Evolutionary conservation across 2,888 invertebrate genomes (phyloP).

Genomic region (Lasioglossum calceatum): DNA sequence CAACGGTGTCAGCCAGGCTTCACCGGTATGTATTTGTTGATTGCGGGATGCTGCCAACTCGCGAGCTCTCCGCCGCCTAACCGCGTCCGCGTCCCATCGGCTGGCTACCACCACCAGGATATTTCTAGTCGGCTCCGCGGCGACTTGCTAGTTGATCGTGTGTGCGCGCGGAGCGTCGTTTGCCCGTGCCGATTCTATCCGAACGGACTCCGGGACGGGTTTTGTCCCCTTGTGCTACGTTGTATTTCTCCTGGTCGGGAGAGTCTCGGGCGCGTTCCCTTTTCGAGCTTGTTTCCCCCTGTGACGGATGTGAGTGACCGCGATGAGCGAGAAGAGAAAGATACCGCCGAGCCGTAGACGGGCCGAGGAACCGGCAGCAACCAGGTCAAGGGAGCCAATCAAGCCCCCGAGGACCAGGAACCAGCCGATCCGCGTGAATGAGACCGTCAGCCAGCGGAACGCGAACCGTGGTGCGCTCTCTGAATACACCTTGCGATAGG

Average conservation of each 20-base stretch:
- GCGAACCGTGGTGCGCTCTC: slow-evolving; percentile 59
- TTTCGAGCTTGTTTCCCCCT: background rate
- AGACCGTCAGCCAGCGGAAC: slow-evolving; percentile 61
- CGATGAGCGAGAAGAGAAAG: slow-evolving; percentile 76
- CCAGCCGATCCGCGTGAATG: slow-evolving; percentile 61
- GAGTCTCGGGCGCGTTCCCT: background rate
- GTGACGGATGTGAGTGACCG: slow-evolving; percentile 56
- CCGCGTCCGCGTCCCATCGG: slow-evolving; percentile 49
- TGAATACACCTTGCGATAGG: slow-evolving; percentile 4
- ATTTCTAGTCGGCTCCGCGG: slow-evolving; percentile 70
- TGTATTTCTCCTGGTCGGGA: background rate
- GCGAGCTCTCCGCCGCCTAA: slow-evolving; percentile 37
- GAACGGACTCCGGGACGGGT: background rate
- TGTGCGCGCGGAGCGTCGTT: slow-evolving; percentile 52
- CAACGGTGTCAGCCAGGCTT: slow-evolving; percentile 42
- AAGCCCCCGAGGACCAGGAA: slow-evolving; percentile 67
- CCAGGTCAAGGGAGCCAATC: slow-evolving; percentile 65
- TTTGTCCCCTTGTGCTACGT: background rate
- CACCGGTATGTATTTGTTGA: slow-evolving; percentile 58
- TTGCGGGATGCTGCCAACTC: slow-evolving; percentile 73
- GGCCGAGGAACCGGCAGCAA: slow-evolving; percentile 57
- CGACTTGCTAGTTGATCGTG: slow-evolving; percentile 67
- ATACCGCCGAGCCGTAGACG: slow-evolving; percentile 64
- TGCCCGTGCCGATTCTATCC: slow-evolving; percentile 20
- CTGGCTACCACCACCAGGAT: slow-evolving; percentile 62